These are phyloP conservation scores for Falcunculus frontatus DNA, from an alignment of 2,113 vertebrate genomes.

Conservation along the genomic window DNA sequence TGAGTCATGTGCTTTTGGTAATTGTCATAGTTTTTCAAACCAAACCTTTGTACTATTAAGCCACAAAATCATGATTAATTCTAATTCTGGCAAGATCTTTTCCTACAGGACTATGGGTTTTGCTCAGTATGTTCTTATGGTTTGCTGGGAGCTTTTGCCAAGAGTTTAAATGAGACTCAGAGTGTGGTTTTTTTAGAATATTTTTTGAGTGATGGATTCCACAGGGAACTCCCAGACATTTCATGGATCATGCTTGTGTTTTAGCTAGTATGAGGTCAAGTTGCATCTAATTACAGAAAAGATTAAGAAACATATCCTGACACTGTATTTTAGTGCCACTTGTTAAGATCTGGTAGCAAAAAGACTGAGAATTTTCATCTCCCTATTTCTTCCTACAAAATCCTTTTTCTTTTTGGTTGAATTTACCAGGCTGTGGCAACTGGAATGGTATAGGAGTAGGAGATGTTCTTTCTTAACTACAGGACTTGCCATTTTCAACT, in stretches of 20 bases:
- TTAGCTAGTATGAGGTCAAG: not conserved
- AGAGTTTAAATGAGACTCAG: not conserved
- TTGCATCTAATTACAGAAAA: not conserved
- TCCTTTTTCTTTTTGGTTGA: not conserved
- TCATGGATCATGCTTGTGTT: not conserved
- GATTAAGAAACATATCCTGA: not conserved
- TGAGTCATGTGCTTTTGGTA: not conserved
- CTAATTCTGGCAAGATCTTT: not conserved
- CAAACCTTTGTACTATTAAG: not conserved
- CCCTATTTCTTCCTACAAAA: not conserved
- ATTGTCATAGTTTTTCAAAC: not conserved
- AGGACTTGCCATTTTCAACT: constrained; percentile 17
- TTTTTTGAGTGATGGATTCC: not conserved
- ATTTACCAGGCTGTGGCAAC: not conserved
- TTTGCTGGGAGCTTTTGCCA: not conserved
- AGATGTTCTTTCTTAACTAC: not conserved
- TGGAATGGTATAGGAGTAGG: not conserved
- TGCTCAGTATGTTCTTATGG: not conserved
- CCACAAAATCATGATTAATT: not conserved
- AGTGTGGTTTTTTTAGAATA: not conserved
- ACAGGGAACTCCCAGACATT: not conserved
- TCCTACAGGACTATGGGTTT: not conserved
- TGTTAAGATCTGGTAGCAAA: not conserved
- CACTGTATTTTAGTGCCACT: not conserved
- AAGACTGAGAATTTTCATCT: not conserved